Base-by-base conservation (phyloP, 2,797 vertebrate species). In the Halcyon leucocephala region DNA sequence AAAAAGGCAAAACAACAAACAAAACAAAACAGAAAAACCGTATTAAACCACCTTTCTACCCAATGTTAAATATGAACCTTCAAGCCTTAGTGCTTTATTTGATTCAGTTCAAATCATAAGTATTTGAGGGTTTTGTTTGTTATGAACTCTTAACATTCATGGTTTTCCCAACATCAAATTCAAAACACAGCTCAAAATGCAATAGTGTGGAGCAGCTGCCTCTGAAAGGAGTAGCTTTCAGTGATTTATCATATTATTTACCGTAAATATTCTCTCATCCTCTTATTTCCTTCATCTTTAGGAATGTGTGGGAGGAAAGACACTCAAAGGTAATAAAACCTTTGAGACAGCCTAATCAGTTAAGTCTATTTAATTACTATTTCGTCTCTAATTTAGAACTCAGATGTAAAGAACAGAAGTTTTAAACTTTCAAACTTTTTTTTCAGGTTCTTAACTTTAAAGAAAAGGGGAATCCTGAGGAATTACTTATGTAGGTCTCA, bases 391-490 rank as follows among this genome's bases (percentile, higher is more conserved):
- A 95, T 46, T 82, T 89, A 67, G 66, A 95, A 71, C n/a, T 77
- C 28, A 3, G 28, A 49, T 92, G 17, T 85, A 67, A 80, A 93
- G 94, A 90, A 77, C 18, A 51, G 57, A 85, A 85, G 67, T 95
- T 95, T 92, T 92, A 95, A 95, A 97, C 74, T 95, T 89, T 95
- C 67, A 77, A 95, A 92, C 92, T 97, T 97, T 95, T 96, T 82
- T 97, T 97, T 84, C 96, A 97, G 96, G 96, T 97, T 97, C 95
- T 96, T 97, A 97, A 97, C 93, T 97, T 96, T 85, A 97, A 96
- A 94, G 96, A 84, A 97, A 97, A 97, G 74, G 95, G 94, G 90
- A 82, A 89, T 95, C 93, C 94, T 96, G 95, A 97, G 91, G 96
- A 97, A 95, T 96, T 96, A 93, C 95, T 96, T 94, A 94, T 90